Base-by-base conservation (phyloP, 2,797 vertebrate genomes). In the Sardinella longiceps region DNA sequence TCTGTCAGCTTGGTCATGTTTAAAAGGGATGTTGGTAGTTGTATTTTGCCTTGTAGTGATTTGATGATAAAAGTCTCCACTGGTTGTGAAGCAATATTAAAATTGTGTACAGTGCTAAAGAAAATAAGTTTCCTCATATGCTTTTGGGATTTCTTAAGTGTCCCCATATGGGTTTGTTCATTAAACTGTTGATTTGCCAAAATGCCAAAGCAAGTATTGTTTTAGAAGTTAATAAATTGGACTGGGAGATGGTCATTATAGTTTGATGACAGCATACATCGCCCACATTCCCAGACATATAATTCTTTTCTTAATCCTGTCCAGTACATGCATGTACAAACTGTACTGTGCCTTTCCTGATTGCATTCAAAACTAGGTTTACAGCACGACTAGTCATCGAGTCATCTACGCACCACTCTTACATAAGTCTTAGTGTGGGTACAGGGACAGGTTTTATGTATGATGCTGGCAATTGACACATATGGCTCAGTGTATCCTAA, bases 401-500 rank as follows among this genome's bases (percentile, higher is more conserved):
- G 30, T 18, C 46, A 63, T 48, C 51, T 53, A 37, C 63, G 43
- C 63, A 74, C 77, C 33, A 28, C 25, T 81, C 33, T 87, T 85
- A 70, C 70, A 23, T 87, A 85, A 84, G 83, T 56, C 82, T 86
- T 85, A 51, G 15, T 18, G 15, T 77, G 18, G 33, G 70, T 77
- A 7, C 70, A 20, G 33, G 70, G 70, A 77, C 70, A 77, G 37
- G 70, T 43, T 39, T 77, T 77, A 74, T 12, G 33, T 74, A 39
- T 77, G 33, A 77, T 43, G 33, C 37, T 39, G 33, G 33, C 70
- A 37, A 43, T 20, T 77, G 66, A 70, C 66, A 70, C 33, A 70
- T 15, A 70, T 33, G 66, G 66, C 66, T 70, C 66, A 70, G 5
- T 77, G 70, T 23, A 43, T 43, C 15, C 43, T 77, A 39, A 77